Conservation (phyloP, 2,888 invertebrate species). For the Hypena proboscidalis region DNA sequence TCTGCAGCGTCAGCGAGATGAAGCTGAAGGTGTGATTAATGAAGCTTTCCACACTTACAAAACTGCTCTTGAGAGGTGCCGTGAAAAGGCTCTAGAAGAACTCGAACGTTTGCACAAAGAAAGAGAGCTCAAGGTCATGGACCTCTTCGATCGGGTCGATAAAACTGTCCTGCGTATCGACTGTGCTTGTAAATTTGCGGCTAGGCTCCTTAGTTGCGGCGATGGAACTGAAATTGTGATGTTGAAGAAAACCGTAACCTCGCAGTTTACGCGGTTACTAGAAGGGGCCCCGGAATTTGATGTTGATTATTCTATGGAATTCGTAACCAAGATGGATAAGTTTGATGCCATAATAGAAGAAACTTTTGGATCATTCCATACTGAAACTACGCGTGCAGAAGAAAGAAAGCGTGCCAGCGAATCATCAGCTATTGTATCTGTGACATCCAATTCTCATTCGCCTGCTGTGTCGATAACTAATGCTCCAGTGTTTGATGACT, state of each 20-base stretch:
- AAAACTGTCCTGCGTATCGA: slow-evolving; percentile 94
- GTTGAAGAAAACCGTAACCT: slow-evolving; percentile 91
- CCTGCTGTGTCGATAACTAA: slow-evolving; percentile 85
- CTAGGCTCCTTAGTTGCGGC: slow-evolving; percentile 92
- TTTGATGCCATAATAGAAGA: slow-evolving; percentile 91
- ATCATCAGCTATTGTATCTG: slow-evolving; percentile 72
- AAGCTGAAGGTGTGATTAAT: slow-evolving; percentile 92
- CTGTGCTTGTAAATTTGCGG: slow-evolving; percentile 94
- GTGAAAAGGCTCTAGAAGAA: slow-evolving; percentile 90
- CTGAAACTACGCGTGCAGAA: slow-evolving; percentile 86
- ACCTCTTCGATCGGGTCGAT: slow-evolving; percentile 92
- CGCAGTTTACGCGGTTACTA: slow-evolving; percentile 91
- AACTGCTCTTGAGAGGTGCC: slow-evolving; percentile 91
- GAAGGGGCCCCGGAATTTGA: slow-evolving; percentile 93
- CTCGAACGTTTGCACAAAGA: slow-evolving; percentile 92
- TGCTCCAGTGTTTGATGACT: slow-evolving; percentile 92
- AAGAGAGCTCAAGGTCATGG: slow-evolving; percentile 95
- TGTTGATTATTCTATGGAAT: slow-evolving; percentile 91
- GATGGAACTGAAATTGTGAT: slow-evolving; percentile 94
- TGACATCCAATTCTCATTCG: slow-evolving; percentile 75
- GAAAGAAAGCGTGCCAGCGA: slow-evolving; percentile 83
- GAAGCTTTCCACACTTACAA: slow-evolving; percentile 93
- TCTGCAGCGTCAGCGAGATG: slow-evolving; percentile 94
- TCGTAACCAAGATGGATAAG: slow-evolving; percentile 91
- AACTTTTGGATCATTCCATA: slow-evolving; percentile 90